Evolutionary conservation across 2,797 vertebrate genomes (phyloP), one percentile per base, ranked within the genome.

Genomic region (Poeciliopsis presidionis): DNA sequence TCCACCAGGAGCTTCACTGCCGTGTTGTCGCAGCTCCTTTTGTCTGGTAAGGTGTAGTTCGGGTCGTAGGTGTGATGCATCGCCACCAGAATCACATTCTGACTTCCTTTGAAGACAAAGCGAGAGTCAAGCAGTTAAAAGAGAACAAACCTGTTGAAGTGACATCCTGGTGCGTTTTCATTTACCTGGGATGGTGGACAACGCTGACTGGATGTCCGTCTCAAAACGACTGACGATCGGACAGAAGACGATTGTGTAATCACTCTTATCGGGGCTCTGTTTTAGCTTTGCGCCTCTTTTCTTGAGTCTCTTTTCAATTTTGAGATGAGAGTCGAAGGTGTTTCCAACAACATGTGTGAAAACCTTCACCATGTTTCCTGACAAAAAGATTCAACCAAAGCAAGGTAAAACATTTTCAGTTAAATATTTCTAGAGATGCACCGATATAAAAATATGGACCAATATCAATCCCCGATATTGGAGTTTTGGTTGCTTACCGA

Each of bases 231-330:
- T 83, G 74, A 79, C 78, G 6, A 92, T 89, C 14, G 91, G 89
- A 82, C 90, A 92, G 75, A 92, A 90, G 53, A 85, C 18, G 0
- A 92, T 59, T 4, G 43, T 75, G 2, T 8, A 78, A 0, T 85
- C 0, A 7, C 81, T 69, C 0, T 57, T 0, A 0, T 1, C 0
- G 0, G 0, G 0, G 1, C 1, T 0, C 0, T 0, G 0, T 0
- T 61, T 63, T 0, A 0, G 0, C 28, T 6, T 75, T 43, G 55
- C 76, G 7, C 87, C 82, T 70, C 0, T 70, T 1, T 5, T 47
- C 0, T 0, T 20, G 2, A 93, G 81, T 67, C 72, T 84, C 59
- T 25, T 1, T 0, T 89, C 0, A 53, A 94, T 45, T 2, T 0
- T 0, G 1, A 59, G 0, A 20, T 92, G 59, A 25, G 9, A 20